A percentile compares a stretch with the other conserved stretches of the same genome.
Conservation (phyloP, 1,140 invertebrate genomes). For the Drosophila dunni region DNA sequence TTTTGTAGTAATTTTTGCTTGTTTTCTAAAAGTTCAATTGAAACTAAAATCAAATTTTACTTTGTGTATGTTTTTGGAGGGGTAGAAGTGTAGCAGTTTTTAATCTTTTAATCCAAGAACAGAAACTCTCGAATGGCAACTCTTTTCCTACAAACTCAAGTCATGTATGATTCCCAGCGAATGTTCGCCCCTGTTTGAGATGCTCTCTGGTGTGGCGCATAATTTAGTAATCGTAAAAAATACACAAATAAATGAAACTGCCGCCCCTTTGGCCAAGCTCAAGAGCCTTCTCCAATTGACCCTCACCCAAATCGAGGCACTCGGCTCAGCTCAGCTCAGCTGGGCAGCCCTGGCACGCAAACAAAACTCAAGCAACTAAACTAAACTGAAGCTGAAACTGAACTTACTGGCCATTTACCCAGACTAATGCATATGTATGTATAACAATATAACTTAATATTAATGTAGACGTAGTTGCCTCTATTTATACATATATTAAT, state of each 20-base stretch:
- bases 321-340: neutral
- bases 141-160: neutral
- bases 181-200: neutral
- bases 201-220: conserved; percentile 17
- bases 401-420: conserved; percentile 45
- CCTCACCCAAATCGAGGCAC: conserved; percentile 43
- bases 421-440: conserved; percentile 35
- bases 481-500: conserved; percentile 29
- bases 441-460: neutral
- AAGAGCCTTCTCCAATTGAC: conserved; percentile 45
- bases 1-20: neutral
- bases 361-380: conserved; percentile 25
- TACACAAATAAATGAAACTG: neutral
- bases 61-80: too few relatives aligned
- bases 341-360: conserved; percentile 46
- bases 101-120: neutral
- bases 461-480: neutral
- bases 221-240: conserved; percentile 23
- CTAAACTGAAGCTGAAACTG: conserved; percentile 23
- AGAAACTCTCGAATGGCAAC: neutral
- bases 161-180: neutral
- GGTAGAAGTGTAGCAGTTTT: neutral
- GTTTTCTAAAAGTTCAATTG: neutral
- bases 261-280: conserved; percentile 35
- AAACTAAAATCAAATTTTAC: neutral